Percentiles rank a stretch among this genome's conserved stretches.
Evolutionary conservation across 37 sponge, comb jelly and placozoan species (phyloP).

Genomic region (Ephydatia muelleri): DNA sequence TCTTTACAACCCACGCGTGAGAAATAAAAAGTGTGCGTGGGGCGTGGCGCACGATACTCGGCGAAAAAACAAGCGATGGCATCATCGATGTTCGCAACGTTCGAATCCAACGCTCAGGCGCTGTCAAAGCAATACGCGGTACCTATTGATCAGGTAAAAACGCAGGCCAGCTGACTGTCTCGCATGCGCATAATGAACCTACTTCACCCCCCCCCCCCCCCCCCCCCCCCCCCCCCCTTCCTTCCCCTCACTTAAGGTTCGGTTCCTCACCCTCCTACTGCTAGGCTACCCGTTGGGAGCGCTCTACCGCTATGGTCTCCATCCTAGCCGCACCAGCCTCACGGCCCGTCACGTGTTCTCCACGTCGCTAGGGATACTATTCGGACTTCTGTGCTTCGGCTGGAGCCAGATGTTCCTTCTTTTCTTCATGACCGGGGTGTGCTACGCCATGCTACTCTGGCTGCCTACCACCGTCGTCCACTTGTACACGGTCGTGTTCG

Average conservation of each 20-base stretch:
- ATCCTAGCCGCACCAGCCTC: slow-evolving; percentile 32
- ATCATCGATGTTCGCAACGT: background rate
- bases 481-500: slow-evolving; percentile 67
- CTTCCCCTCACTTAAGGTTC: slow-evolving; percentile 26
- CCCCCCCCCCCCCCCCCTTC: background rate
- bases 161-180: background rate
- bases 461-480: background rate
- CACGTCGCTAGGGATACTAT: slow-evolving; percentile 30
- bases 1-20: background rate
- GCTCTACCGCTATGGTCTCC: slow-evolving; percentile 39
- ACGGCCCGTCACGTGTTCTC: slow-evolving; percentile 31
- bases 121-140: background rate
- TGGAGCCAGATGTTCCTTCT: slow-evolving; percentile 4
- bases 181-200: background rate
- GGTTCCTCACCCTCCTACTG: slow-evolving; percentile 52
- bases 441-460: background rate
- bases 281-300: slow-evolving; percentile 42
- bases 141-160: background rate
- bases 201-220: background rate
- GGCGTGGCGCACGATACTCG: background rate
- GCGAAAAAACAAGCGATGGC: background rate
- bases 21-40: too few species aligned
- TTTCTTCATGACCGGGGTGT: background rate
- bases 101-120: background rate
- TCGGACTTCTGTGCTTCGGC: slow-evolving; percentile 65